phyloP scores from a whole-genome alignment of 2,113 vertebrate species.

The Notothenia coriiceps region DNA sequence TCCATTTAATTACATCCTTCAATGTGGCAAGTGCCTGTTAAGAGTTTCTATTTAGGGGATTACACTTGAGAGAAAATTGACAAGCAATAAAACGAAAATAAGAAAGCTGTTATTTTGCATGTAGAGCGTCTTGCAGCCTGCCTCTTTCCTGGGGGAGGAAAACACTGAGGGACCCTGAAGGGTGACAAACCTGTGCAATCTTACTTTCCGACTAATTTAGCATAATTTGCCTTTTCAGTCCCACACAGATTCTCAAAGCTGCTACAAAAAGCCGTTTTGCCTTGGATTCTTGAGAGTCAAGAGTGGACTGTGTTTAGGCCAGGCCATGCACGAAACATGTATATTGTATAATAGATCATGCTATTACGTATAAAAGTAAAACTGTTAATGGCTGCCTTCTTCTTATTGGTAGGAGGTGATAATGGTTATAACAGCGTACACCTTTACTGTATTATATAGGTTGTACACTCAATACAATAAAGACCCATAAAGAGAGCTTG shows the following conservation, averaged over 20 bases:
- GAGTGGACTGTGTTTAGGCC: neutral
- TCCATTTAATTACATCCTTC: slow-evolving; percentile 66
- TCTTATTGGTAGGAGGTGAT: no score
- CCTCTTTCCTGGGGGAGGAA: slow-evolving; percentile 13
- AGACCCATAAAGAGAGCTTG: no score
- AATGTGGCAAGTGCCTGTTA: slow-evolving; percentile 55
- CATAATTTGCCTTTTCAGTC: neutral
- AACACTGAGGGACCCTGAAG: neutral
- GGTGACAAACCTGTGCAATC: neutral
- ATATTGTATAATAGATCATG: no score
- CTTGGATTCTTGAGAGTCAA: neutral
- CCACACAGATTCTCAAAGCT: no score
- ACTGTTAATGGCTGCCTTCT: no score
- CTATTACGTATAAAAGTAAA: no score
- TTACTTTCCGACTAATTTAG: neutral
- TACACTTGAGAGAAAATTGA: slow-evolving; percentile 43
- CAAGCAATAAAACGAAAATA: slow-evolving; percentile 46
- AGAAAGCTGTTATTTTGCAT: slow-evolving; percentile 48
- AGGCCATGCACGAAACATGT: no score
- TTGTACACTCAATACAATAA: no score
- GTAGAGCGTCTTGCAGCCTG: slow-evolving; percentile 2
- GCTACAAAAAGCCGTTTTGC: neutral
- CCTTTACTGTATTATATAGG: no score
- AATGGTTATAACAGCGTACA: no score
- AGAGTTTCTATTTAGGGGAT: slow-evolving; percentile 41